Percentiles rank a stretch among this genome's conserved stretches.
These are phyloP conservation scores for Caenorhabditis sinica DNA, from an alignment of 2,888 invertebrate species.

Conservation along the genomic window DNA sequence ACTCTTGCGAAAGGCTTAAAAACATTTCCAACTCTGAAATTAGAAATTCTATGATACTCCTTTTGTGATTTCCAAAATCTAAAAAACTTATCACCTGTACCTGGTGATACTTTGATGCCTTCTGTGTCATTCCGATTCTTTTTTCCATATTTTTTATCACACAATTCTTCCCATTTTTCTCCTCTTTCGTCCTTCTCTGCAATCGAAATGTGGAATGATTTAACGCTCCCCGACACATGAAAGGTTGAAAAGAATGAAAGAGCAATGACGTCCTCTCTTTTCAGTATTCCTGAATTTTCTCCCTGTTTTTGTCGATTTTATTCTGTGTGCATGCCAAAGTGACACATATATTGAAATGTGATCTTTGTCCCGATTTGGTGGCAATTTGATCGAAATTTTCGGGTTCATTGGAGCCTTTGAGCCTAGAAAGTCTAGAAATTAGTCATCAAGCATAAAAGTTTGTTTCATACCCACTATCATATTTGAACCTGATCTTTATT, in stretches of 20 bases:
- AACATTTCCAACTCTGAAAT: background rate
- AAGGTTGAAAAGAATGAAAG: constrained; percentile 49
- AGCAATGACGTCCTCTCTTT: constrained; percentile 28
- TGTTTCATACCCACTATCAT: background rate
- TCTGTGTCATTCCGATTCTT: background rate
- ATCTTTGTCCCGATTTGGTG: background rate
- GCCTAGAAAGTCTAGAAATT: background rate
- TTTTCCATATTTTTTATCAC: constrained; percentile 11
- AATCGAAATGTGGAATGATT: constrained; percentile 18
- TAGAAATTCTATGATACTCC: background rate
- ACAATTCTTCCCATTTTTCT: background rate
- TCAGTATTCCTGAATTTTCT: background rate
- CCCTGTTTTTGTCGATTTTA: background rate
- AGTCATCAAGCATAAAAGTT: too few species aligned
- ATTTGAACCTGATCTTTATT: constrained; percentile 26
- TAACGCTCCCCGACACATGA: constrained; percentile 26
- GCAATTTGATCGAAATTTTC: background rate
- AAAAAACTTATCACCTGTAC: background rate
- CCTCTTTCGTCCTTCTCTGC: background rate
- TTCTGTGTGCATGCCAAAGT: background rate
- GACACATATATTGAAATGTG: background rate
- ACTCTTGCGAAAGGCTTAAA: too few species aligned
- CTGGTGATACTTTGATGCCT: constrained; percentile 10
- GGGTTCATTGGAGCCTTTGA: background rate
- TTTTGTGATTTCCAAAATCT: too few species aligned